These are phyloP conservation scores for Acanthisitta chloris DNA, from an alignment of 2,113 vertebrate species.

Conservation along the genomic window DNA sequence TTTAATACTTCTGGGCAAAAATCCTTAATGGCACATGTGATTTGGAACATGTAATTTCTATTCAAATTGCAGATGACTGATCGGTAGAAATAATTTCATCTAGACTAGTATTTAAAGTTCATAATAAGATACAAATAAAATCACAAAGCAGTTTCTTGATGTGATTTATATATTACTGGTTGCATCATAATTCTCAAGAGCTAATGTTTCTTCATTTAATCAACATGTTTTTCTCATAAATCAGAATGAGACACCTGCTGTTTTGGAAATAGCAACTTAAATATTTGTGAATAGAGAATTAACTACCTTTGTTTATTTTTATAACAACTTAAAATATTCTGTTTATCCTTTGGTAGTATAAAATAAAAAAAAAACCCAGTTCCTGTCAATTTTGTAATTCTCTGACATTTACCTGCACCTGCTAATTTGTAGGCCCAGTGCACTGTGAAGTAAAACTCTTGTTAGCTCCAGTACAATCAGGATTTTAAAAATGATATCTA, in stretches of 20 bases:
- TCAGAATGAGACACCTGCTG: neutral
- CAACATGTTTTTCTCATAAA: neutral
- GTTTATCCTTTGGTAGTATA: neutral
- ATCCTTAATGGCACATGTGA: neutral
- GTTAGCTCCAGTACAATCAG: neutral
- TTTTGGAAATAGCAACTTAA: neutral
- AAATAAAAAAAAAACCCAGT: neutral
- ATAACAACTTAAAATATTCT: neutral
- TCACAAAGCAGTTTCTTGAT: neutral
- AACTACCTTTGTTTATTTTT: neutral
- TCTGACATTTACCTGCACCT: neutral
- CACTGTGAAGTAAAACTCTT: neutral
- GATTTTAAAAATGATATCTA: neutral
- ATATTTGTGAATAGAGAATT: neutral
- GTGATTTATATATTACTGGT: neutral
- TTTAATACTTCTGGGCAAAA: neutral
- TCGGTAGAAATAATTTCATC: neutral
- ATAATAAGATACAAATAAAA: neutral
- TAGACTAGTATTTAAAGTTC: neutral
- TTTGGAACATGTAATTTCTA: neutral
- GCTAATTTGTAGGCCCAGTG: neutral
- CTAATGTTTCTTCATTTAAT: neutral
- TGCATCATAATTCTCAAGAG: neutral
- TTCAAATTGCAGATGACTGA: neutral
- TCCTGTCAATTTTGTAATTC: neutral